Percentiles rank a stretch among this genome's conserved stretches.
Evolutionary conservation across 2,113 vertebrate genomes (phyloP).

Genomic region (Brachionichthys hirsutus): DNA sequence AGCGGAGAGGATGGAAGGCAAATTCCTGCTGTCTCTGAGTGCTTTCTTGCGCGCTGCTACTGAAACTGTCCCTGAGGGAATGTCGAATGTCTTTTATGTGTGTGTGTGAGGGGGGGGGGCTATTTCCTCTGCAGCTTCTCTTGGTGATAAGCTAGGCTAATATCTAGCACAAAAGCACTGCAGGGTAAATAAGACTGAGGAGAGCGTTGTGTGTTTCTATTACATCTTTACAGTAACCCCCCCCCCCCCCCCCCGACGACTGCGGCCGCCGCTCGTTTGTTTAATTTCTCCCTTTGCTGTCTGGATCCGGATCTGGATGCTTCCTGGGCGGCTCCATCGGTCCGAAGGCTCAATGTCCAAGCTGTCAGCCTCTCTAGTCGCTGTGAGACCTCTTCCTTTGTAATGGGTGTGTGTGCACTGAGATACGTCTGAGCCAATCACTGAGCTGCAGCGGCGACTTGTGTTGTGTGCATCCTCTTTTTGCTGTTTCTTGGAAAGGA

Average conservation of each 20-base stretch:
- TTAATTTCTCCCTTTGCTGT: constrained; percentile 36
- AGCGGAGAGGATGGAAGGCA: constrained; percentile 49
- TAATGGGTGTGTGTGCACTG: constrained; percentile 17
- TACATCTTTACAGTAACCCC: constrained; percentile 53
- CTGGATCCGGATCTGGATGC: constrained; percentile 27
- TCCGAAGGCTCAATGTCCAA: constrained; percentile 62
- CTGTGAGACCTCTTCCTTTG: constrained; percentile 32
- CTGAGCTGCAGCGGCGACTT: neutral
- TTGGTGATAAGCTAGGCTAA: constrained; percentile 41
- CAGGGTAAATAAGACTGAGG: constrained; percentile 22
- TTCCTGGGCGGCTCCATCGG: constrained; percentile 48
- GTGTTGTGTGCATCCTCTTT: neutral
- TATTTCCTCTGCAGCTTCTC: neutral
- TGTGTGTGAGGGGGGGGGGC: no score
- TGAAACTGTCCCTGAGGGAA: constrained; percentile 47
- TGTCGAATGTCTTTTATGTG: no score
- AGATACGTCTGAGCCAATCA: constrained; percentile 11
- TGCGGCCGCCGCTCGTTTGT: constrained; percentile 23
- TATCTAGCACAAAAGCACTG: constrained; percentile 17
- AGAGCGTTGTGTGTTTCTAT: constrained; percentile 37
- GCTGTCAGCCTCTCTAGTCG: constrained; percentile 59
- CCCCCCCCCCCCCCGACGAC: constrained; percentile 6
- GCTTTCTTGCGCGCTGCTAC: constrained; percentile 20
- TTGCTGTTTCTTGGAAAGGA: neutral
- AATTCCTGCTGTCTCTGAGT: constrained; percentile 33